A percentile compares a stretch with the other conserved stretches of the same genome.
These are phyloP conservation scores for Andrena haemorrhoa DNA, from an alignment of 2,888 invertebrate genomes.

Conservation along the genomic window DNA sequence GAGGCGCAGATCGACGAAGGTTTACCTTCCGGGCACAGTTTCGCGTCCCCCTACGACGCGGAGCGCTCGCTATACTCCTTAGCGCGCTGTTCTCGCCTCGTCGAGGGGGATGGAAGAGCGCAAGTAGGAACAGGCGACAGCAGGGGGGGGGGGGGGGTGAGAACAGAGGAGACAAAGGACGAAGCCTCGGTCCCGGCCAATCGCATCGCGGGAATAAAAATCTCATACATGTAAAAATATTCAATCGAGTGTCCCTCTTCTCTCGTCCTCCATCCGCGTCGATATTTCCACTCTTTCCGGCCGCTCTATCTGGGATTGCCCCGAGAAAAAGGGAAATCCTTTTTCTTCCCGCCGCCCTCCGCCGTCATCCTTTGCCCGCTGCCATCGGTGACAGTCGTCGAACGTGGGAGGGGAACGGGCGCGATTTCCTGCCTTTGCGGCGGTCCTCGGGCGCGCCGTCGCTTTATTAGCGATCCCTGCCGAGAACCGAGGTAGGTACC, in stretches of 20 bases:
- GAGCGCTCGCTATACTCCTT: constrained; percentile 46
- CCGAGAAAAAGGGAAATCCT: constrained; percentile 68
- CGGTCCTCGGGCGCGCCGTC: constrained; percentile 3
- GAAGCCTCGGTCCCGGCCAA: constrained; percentile 60
- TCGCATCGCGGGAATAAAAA: constrained; percentile 75
- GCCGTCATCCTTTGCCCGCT: constrained; percentile 36
- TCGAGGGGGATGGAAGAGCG: background rate
- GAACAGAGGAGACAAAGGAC: constrained; percentile 49
- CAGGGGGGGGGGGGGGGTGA: background rate
- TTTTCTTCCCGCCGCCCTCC: constrained; percentile 37
- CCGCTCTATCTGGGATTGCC: constrained; percentile 65
- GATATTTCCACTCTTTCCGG: constrained; percentile 53
- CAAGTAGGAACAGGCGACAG: background rate
- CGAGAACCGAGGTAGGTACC: constrained; percentile 15
- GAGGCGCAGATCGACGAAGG: constrained; percentile 63
- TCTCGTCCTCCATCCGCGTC: constrained; percentile 32
- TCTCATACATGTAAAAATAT: constrained; percentile 83
- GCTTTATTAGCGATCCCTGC: constrained; percentile 59
- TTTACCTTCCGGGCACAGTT: constrained; percentile 60
- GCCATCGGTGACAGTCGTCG: constrained; percentile 3
- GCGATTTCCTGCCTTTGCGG: constrained; percentile 53
- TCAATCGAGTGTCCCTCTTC: constrained; percentile 75
- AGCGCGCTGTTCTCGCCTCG: constrained; percentile 33
- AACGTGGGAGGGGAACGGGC: constrained; percentile 26
- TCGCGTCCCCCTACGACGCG: constrained; percentile 27